These are phyloP conservation scores for Ophonus ardosiacus DNA, from an alignment of 2,888 invertebrate genomes.

Conservation along the genomic window DNA sequence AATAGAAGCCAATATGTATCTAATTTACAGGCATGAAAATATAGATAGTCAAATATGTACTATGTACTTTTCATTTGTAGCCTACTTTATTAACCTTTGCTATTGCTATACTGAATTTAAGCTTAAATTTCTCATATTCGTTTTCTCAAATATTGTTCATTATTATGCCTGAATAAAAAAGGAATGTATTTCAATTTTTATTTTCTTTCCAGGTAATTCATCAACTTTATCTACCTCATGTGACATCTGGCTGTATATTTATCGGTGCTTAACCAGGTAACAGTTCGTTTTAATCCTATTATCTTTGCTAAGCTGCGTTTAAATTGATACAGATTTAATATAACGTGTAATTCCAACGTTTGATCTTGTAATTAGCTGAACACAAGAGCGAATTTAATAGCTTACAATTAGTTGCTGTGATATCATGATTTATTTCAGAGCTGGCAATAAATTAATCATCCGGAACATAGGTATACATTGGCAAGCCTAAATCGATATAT, in stretches of 20 bases:
- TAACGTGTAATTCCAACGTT: constrained; percentile 5
- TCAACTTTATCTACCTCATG: not conserved
- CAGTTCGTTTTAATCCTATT: not conserved
- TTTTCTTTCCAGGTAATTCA: constrained; percentile 24
- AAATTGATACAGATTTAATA: constrained; percentile 13
- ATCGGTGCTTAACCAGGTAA: not conserved
- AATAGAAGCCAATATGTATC: no score
- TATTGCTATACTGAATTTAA: no score
- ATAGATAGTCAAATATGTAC: no score
- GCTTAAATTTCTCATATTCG: no score
- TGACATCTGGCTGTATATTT: not conserved
- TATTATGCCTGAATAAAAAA: not conserved
- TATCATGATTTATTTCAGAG: constrained; percentile 8
- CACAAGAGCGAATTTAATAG: constrained; percentile 3
- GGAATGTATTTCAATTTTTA: not conserved
- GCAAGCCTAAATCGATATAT: not conserved
- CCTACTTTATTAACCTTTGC: no score
- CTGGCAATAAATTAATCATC: constrained; percentile 16
- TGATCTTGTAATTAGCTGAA: constrained; percentile 34
- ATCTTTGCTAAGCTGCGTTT: not conserved
- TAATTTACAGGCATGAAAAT: no score
- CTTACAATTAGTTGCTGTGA: constrained; percentile 19
- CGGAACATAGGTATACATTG: not conserved
- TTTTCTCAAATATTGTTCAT: not conserved
- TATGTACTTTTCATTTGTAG: no score